Evolutionary conservation across 2,797 vertebrate species (phyloP), one percentile per base, ranked within the genome.

Genomic region (Sebastes melanostomus): DNA sequence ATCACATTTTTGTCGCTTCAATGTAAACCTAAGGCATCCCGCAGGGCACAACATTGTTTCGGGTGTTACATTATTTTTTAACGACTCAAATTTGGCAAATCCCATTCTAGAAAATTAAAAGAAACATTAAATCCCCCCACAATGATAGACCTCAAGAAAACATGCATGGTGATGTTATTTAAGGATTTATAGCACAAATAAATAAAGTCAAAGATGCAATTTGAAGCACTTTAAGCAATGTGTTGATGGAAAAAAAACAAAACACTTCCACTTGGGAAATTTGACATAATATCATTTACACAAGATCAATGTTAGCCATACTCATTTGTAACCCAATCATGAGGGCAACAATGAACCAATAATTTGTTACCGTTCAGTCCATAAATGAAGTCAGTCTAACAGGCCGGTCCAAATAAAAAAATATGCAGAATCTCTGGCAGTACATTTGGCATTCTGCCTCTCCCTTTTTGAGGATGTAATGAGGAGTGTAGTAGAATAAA

Each of bases 101-200:
- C 36, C 50, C n/a, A 72, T n/a, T 29, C 16, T 4, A 75, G 7
- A 77, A 85, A 58, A 85, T 74, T 2, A 52, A 82, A 77, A 61
- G 20, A 63, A 63, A 65, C 12, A 75, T 20, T 58, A 60, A 69
- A 58, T 73, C 25, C 58, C 58, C n/a, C 20, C 25, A 38, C 63
- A 69, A 65, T 55, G 16, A 29, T 3, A 60, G 8, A 78, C 18
- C 42, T 76, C 27, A 56, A 72, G 59, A 76, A 77, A 81, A 75
- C 63, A 65, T 62, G 18, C 22, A 36, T 6, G 36, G 18, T 62
- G 66, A 74, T 55, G 67, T 63, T 74, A 71, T 65, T 78, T 13
- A 13, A 72, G 14, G 59, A 77, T 78, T 85, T 70, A 81, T 61
- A 78, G 77, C 52, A 72, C 69, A 89, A 86, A 91, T 89, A 93